Conservation (phyloP, 1,140 invertebrate species). For the Panulirus ornatus region DNA sequence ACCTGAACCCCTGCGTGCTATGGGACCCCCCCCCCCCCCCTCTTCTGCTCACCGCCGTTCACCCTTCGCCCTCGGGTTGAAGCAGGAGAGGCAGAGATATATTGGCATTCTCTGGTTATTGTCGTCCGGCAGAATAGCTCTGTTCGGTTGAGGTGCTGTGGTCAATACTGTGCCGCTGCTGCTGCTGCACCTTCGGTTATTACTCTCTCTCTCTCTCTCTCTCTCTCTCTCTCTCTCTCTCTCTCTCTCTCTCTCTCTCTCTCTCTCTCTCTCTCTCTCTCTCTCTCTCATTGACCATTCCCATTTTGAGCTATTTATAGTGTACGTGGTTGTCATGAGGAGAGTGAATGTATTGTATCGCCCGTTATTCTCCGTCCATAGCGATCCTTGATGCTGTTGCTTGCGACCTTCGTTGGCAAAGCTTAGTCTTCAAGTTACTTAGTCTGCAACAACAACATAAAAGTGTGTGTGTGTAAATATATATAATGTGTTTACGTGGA, state of each 20-base stretch:
- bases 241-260: neutral
- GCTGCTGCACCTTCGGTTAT: neutral
- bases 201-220: neutral
- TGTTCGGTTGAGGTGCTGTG: neutral
- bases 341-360: no score
- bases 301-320: no score
- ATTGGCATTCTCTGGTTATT: slow-evolving; percentile 22
- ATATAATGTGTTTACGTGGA: no score
- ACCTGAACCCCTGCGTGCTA: no score
- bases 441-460: no score
- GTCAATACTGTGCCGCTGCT: neutral
- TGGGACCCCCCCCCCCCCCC: neutral
- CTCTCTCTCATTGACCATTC: neutral
- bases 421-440: no score
- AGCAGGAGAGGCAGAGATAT: neutral
- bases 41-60: neutral
- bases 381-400: no score
- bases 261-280: neutral
- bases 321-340: no score
- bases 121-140: neutral
- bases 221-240: neutral
- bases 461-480: no score
- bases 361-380: no score
- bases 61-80: neutral
- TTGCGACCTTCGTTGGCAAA: no score